These are phyloP conservation scores for Caenorhabditis sp. DNA, from an alignment of 2,888 invertebrate genomes.

Conservation along the genomic window DNA sequence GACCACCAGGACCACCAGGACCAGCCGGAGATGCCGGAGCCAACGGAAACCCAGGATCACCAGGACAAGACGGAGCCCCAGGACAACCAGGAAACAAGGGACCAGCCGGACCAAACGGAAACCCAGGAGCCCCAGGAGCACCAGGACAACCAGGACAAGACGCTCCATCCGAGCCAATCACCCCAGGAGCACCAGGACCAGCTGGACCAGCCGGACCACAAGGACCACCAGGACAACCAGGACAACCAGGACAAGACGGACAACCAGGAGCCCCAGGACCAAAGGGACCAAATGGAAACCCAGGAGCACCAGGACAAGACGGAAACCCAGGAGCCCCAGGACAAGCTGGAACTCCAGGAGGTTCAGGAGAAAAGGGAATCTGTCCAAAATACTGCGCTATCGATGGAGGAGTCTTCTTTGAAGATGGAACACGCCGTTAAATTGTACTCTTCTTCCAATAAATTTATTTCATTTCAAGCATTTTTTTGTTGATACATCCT, in stretches of 20 bases:
- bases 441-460: background rate
- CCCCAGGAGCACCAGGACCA: conserved; percentile 56
- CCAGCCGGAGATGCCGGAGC: conserved; percentile 48
- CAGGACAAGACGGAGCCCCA: conserved; percentile 56
- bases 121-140: conserved; percentile 54
- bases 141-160: conserved; percentile 55
- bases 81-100: conserved; percentile 65
- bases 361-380: conserved; percentile 65
- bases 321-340: conserved; percentile 51
- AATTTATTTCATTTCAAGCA: background rate
- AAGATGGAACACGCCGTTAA: conserved; percentile 62
- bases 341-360: conserved; percentile 44
- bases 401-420: conserved; percentile 69
- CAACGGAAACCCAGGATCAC: conserved; percentile 48
- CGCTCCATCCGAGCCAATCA: conserved; percentile 48
- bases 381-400: conserved; percentile 69
- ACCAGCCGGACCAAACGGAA: conserved; percentile 58
- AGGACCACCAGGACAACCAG: conserved; percentile 49
- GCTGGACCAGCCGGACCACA: conserved; percentile 47
- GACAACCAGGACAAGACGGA: conserved; percentile 48
- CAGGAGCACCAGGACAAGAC: conserved; percentile 49
- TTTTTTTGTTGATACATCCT: background rate
- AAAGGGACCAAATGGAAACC: conserved; percentile 47
- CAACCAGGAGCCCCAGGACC: conserved; percentile 34
- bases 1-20: conserved; percentile 45